Evolutionary conservation across 2,797 vertebrate genomes (phyloP).

Genomic region (Bradypodion pumilum): DNA sequence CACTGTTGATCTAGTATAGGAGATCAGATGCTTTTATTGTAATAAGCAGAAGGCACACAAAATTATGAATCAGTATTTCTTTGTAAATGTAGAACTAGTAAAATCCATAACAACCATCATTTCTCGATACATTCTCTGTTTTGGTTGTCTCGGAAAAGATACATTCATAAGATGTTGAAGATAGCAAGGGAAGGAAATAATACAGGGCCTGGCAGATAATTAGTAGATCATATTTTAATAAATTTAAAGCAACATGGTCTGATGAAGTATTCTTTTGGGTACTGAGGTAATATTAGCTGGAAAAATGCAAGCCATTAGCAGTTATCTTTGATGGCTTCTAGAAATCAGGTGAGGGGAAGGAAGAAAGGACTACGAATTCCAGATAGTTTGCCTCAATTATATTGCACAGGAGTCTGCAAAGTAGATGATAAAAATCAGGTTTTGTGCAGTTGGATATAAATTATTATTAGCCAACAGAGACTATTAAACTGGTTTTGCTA

Average conservation of each 20-base stretch:
- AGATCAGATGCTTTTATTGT: background rate
- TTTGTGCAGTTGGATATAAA: background rate
- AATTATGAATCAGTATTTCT: background rate
- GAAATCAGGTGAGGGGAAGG: constrained; percentile 15
- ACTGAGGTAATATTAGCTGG: constrained; percentile 27
- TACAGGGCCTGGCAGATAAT: constrained; percentile 27
- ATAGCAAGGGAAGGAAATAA: constrained; percentile 18
- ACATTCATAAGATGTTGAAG: constrained; percentile 25
- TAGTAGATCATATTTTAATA: constrained; percentile 41
- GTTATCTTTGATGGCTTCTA: constrained; percentile 27
- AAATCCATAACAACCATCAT: background rate
- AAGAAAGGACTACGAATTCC: constrained; percentile 1
- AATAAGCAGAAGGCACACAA: constrained; percentile 9
- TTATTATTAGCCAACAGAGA: background rate
- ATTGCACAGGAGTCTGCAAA: background rate
- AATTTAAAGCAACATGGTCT: constrained; percentile 38
- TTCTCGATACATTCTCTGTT: background rate
- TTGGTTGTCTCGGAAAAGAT: constrained; percentile 14
- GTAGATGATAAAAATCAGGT: constrained; percentile 1
- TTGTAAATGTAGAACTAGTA: background rate
- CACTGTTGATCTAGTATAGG: too few species aligned
- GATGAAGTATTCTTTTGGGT: constrained; percentile 33
- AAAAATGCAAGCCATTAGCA: constrained; percentile 37
- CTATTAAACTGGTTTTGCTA: background rate
- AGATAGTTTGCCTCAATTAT: constrained; percentile 5